Percentiles rank a stretch among this genome's conserved stretches.
Evolutionary conservation across 2,797 vertebrate genomes (phyloP).

Genomic region (Columba guinea): DNA sequence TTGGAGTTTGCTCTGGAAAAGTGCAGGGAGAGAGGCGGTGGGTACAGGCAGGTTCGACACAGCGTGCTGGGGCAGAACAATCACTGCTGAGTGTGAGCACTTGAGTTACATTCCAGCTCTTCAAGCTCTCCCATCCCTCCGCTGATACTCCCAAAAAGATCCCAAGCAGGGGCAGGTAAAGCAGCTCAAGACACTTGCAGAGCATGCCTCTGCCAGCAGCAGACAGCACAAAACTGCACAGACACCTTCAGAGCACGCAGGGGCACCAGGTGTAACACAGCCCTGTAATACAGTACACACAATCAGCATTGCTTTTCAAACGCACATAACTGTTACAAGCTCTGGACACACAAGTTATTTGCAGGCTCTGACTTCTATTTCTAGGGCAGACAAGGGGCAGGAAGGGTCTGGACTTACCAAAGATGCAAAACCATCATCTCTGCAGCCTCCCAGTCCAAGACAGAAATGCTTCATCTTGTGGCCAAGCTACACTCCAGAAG

Average conservation of each 20-base stretch:
- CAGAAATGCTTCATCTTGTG: not conserved
- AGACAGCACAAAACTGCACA: not conserved
- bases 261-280: not conserved
- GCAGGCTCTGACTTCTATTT: not conserved
- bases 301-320: not conserved
- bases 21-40: not conserved
- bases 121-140: not conserved
- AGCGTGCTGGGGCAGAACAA: rapidly evolving
- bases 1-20: not conserved
- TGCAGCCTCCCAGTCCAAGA: not conserved
- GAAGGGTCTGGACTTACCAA: not conserved
- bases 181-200: not conserved
- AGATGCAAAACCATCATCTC: not conserved
- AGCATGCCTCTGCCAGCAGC: not conserved
- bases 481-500: not conserved
- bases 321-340: rapidly evolving
- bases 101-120: not conserved
- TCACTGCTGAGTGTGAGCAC: not conserved
- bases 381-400: not conserved
- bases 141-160: not conserved
- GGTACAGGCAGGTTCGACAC: not conserved
- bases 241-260: not conserved
- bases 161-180: not conserved
- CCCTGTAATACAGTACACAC: not conserved
- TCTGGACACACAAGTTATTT: not conserved